Evolutionary conservation across 2,113 vertebrate genomes (phyloP).

Genomic region (Lycaon pictus): DNA sequence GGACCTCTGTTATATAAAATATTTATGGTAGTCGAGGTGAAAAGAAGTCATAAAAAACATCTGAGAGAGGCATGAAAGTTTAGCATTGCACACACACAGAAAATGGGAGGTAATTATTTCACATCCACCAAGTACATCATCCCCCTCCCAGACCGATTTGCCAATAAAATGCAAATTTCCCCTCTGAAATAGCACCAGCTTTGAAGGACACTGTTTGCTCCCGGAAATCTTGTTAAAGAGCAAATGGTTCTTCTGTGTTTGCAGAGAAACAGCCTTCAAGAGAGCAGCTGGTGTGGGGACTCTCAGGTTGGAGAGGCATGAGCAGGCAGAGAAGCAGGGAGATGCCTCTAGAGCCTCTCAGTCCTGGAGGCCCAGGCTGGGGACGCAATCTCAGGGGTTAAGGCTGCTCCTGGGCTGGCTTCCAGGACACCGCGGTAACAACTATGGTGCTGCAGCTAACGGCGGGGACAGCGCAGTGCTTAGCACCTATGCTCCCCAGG

Average conservation of each 20-base stretch:
- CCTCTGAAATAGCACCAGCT: background rate
- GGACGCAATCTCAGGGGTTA: fast-evolving
- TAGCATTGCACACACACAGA: fast-evolving
- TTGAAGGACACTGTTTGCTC: background rate
- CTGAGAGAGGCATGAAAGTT: background rate
- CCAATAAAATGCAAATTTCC: background rate
- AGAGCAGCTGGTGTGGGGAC: background rate
- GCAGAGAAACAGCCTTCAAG: background rate
- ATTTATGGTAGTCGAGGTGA: background rate
- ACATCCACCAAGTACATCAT: background rate
- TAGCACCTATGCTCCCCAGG: fast-evolving
- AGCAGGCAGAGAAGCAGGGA: fast-evolving
- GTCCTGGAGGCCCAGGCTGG: fast-evolving
- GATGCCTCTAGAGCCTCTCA: too few species aligned
- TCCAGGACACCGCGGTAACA: fast-evolving
- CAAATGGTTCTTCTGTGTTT: background rate
- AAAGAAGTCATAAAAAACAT: background rate
- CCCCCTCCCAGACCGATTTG: background rate
- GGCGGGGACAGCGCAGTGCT: fast-evolving
- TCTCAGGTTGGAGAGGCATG: fast-evolving
- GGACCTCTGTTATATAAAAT: background rate
- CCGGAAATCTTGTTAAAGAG: background rate
- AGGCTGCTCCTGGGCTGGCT: background rate
- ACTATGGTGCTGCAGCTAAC: too few species aligned
- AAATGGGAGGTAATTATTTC: background rate